Base-by-base conservation (phyloP, 2,113 vertebrate genomes). In the Malurus elegans region DNA sequence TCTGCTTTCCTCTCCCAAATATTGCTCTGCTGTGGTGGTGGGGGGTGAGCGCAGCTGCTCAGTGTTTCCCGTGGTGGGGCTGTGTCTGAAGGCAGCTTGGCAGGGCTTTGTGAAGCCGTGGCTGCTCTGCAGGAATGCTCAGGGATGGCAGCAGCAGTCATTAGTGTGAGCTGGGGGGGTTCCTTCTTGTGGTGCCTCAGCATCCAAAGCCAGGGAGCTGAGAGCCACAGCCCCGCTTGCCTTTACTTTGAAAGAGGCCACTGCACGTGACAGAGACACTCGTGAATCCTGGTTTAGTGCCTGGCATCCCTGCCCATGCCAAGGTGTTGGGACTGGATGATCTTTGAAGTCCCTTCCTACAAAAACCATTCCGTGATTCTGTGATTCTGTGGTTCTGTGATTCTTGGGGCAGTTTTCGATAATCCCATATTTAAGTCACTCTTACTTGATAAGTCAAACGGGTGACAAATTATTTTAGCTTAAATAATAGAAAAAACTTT, bases 41-140 rank as follows among this genome's bases (percentile, higher is more conserved):
- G 67, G 64, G 84, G n/a, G 31, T 76, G 50, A 88, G 62, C 62
- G 48, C 91, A 96, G 90, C 84, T 97, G 87, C 79, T 88, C 7
- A 24, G 47, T 14, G 6, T 29, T 11, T 90, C 73, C 60, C 1
- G 3, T 62, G 28, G 71, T 31, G 54, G 58, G 34, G 13, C 34
- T 79, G 45, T 25, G 34, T 70, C 62, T 91, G 84, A 72, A 83
- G 70, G 48, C 67, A 72, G 40, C 79, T 64, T 88, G 40, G 36
- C 17, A 20, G 54, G 19, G 66, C 60, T 86, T n/a, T 70, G 54
- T 6, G 34, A 54, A 88, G 89, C 26, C 0, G 0, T 53, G 69
- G 69, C 48, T 58, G 78, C 50, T 5, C 42, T 0, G 0, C 3
- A 6, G 91, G 76, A 91, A 26, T 3, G 44, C 32, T 6, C 28